Conservation (phyloP, 2,797 vertebrate species). For the Anguilla pacifica region DNA sequence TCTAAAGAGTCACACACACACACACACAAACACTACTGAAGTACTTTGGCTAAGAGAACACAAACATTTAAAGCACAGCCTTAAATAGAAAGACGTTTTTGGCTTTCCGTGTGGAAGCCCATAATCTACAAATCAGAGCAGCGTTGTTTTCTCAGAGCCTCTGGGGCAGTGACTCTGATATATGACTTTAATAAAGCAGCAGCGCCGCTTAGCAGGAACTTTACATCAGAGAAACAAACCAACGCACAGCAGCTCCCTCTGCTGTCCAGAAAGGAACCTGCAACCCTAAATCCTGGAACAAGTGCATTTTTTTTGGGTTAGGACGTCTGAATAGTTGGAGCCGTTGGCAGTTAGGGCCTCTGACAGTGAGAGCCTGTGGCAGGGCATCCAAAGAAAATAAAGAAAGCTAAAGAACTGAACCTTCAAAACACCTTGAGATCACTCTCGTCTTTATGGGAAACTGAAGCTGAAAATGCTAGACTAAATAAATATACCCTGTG, state of each 20-base stretch:
- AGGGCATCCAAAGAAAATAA: no score
- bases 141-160: neutral
- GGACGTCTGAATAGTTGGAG: no score
- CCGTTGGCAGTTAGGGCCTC: neutral
- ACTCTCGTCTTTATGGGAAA: neutral
- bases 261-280: conserved; percentile 31
- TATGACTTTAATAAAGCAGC: neutral
- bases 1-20: neutral
- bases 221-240: neutral
- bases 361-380: no score
- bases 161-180: neutral
- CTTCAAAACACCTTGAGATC: no score
- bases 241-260: conserved; percentile 53
- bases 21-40: neutral
- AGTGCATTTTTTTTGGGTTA: no score
- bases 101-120: neutral
- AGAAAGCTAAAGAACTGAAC: no score
- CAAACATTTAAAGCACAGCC: neutral
- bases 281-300: neutral
- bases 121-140: neutral
- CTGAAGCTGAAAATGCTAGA: neutral
- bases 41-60: neutral
- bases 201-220: neutral
- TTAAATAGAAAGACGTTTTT: neutral
- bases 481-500: neutral